A percentile compares a stretch with the other conserved stretches of the same genome.
Evolutionary conservation across 2,888 invertebrate genomes (phyloP).

Genomic region (Troides oblongomaculatus): DNA sequence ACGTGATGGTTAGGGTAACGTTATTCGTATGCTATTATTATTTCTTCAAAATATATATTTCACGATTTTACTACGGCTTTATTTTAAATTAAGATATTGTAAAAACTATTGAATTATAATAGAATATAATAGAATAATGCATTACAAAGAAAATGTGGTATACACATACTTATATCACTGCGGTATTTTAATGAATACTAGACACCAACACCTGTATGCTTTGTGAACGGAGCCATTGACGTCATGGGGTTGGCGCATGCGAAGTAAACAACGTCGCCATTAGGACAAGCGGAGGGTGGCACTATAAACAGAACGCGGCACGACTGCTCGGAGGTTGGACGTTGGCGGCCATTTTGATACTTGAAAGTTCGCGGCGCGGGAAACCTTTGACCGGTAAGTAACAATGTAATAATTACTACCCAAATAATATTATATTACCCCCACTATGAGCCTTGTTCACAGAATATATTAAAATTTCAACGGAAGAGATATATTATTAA

Average conservation of each 20-base stretch:
- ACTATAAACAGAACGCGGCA: constrained; percentile 53
- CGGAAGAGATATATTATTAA: not conserved
- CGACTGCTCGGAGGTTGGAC: constrained; percentile 54
- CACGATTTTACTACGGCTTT: too few relatives aligned
- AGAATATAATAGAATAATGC: too few relatives aligned
- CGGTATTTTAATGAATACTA: constrained; percentile 40
- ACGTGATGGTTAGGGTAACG: too few relatives aligned
- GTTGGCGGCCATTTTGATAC: constrained; percentile 35
- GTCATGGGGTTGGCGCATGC: constrained; percentile 69
- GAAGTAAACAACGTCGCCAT: constrained; percentile 45
- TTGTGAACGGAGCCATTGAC: constrained; percentile 77
- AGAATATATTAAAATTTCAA: constrained; percentile 10
- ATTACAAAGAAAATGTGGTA: not conserved
- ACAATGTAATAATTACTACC: constrained; percentile 28
- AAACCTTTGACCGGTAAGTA: constrained; percentile 61
- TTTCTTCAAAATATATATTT: too few relatives aligned
- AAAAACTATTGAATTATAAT: too few relatives aligned
- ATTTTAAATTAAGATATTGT: too few relatives aligned
- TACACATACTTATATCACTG: constrained; percentile 28
- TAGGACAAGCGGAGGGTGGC: constrained; percentile 32
- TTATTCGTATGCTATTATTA: too few relatives aligned
- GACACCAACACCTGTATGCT: constrained; percentile 69
- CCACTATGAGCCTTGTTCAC: not conserved
- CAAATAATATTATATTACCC: constrained; percentile 12
- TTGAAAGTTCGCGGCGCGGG: constrained; percentile 53